A percentile compares a stretch with the other conserved stretches of the same genome.
phyloP scores from a whole-genome alignment of 37 sponge, comb jelly and placozoan species.

The Aplysina aerophoba region DNA sequence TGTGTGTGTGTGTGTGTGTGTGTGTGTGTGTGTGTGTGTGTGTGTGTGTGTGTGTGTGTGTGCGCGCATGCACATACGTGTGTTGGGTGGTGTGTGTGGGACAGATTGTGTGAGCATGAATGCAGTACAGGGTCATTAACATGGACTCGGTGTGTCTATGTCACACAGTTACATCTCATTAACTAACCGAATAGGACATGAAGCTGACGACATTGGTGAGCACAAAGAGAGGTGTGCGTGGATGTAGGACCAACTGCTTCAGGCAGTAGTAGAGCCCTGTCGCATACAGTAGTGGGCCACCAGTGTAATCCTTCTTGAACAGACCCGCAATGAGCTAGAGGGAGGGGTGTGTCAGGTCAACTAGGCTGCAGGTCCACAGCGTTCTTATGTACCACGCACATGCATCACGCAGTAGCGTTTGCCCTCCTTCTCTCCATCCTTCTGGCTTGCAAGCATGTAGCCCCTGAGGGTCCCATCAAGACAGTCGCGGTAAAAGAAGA shows the following conservation, averaged over 20 bases:
- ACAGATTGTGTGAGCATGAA: no score
- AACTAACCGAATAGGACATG: constrained; percentile 66
- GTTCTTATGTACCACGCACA: no score
- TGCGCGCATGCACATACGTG: no score
- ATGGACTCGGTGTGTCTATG: no score
- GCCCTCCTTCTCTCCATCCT: constrained; percentile 28
- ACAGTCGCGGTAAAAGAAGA: constrained; percentile 59
- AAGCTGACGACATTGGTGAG: constrained; percentile 72
- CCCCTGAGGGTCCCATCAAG: constrained; percentile 80
- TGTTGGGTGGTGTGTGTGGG: no score
- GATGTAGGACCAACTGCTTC: constrained; percentile 61
- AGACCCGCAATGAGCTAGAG: constrained; percentile 51
- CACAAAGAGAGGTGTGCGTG: constrained; percentile 62
- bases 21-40: no score
- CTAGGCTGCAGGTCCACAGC: no score
- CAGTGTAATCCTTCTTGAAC: constrained; percentile 62
- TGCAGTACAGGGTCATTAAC: no score
- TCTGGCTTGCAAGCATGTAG: constrained; percentile 43
- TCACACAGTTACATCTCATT: no score
- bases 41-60: no score
- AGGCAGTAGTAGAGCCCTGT: constrained; percentile 43
- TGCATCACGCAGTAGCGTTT: constrained; percentile 45
- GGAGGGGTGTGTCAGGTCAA: not conserved
- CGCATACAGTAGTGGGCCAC: constrained; percentile 70
- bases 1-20: no score